Conservation (phyloP, 2,797 vertebrate genomes). For the Argya squamiceps region DNA sequence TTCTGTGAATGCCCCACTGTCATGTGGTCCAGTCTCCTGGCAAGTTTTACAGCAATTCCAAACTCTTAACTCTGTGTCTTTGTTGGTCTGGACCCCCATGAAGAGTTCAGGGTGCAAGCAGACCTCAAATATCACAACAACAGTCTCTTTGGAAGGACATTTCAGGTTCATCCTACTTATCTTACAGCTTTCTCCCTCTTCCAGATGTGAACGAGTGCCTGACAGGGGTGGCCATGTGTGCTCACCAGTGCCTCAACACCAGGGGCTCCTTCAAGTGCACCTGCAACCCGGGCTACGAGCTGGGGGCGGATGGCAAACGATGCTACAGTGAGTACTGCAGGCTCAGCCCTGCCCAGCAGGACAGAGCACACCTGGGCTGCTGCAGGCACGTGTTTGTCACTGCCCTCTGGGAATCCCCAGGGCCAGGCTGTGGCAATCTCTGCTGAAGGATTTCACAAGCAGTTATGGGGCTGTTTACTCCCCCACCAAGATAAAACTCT, state of each 20-base stretch:
- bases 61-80: not conserved
- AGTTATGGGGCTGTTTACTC: not conserved
- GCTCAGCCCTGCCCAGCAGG: not conserved
- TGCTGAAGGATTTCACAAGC: not conserved
- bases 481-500: not conserved
- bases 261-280: slow-evolving; percentile 88
- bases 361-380: not conserved
- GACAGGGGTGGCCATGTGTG: slow-evolving; percentile 76
- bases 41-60: not conserved
- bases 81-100: not conserved
- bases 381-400: rapidly evolving
- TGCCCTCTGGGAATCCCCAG: rapidly evolving
- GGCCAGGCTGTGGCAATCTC: rapidly evolving
- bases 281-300: slow-evolving; percentile 88
- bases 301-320: slow-evolving; percentile 87
- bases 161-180: not conserved
- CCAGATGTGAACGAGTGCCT: slow-evolving; percentile 91
- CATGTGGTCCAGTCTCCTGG: rapidly evolving
- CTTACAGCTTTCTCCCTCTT: not conserved
- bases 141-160: rapidly evolving
- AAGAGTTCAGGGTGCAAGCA: not conserved
- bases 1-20: rapidly evolving
- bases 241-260: slow-evolving; percentile 91
- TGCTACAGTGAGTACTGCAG: slow-evolving; percentile 88
- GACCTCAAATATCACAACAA: rapidly evolving